phyloP scores from a whole-genome alignment of 2,888 invertebrate genomes.

The Axea sp. region DNA sequence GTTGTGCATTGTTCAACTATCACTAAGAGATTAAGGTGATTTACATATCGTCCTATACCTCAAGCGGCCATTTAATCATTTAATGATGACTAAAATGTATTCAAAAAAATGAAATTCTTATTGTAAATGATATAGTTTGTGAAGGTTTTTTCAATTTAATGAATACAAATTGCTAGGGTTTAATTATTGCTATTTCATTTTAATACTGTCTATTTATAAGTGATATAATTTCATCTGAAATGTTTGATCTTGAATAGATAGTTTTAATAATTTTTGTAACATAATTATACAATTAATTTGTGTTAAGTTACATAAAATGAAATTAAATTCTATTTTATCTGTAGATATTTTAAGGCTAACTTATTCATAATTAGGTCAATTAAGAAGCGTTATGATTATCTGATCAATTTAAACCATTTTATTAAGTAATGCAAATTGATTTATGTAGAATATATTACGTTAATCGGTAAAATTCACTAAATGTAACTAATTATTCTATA shows the following conservation, averaged over 20 bases:
- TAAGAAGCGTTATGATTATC: conserved; percentile 21
- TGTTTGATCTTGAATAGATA: conserved; percentile 1
- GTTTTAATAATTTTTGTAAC: conserved; percentile 13
- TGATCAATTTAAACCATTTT: conserved; percentile 5
- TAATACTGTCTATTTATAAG: conserved; percentile 21
- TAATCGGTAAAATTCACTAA: too few relatives aligned
- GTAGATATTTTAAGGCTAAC: not conserved
- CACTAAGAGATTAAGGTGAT: conserved; percentile 67
- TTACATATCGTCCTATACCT: conserved; percentile 64
- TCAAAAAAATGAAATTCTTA: conserved; percentile 46
- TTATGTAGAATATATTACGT: too few relatives aligned
- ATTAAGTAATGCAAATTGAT: too few relatives aligned
- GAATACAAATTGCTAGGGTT: conserved; percentile 10
- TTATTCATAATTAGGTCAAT: conserved; percentile 14
- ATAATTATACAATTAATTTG: conserved; percentile 17
- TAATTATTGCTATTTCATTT: conserved; percentile 21
- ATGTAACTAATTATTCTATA: too few relatives aligned
- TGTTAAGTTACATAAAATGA: conserved; percentile 20
- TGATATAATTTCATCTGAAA: conserved; percentile 18
- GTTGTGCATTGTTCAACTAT: conserved; percentile 64
- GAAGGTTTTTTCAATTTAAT: too few relatives aligned
- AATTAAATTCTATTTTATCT: conserved; percentile 16
- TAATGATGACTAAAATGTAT: conserved; percentile 19
- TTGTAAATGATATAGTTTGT: too few relatives aligned
- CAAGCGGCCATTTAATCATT: conserved; percentile 64